Percentiles rank a stretch among this genome's conserved stretches.
Conservation (phyloP, 2,888 invertebrate species). For the Catocala nupta region DNA sequence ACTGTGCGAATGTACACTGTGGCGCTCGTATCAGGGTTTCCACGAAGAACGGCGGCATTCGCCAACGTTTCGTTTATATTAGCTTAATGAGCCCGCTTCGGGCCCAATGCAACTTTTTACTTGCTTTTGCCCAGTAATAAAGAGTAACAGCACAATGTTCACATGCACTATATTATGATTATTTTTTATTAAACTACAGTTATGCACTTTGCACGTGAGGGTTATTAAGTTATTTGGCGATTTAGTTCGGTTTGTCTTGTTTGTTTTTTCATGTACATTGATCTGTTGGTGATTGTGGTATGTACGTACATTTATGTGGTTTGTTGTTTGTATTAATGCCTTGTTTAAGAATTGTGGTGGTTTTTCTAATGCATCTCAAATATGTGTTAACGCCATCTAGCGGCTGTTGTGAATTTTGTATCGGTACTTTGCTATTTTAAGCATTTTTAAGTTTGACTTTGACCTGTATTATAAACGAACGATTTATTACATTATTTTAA, state of each 20-base stretch:
- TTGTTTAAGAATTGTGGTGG: no score
- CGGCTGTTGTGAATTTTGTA: no score
- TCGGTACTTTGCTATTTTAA: no score
- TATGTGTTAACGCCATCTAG: no score
- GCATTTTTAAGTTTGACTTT: no score
- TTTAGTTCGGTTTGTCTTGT: slow-evolving; percentile 20
- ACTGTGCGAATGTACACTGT: slow-evolving; percentile 37
- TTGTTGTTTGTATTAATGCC: no score
- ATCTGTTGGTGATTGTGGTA: slow-evolving; percentile 20
- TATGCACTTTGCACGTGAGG: slow-evolving; percentile 42
- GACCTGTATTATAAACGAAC: no score
- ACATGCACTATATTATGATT: slow-evolving; percentile 42
- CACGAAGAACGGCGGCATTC: slow-evolving; percentile 66
- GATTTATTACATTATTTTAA: no score
- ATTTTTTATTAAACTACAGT: slow-evolving; percentile 47
- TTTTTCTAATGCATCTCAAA: no score
- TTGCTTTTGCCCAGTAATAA: slow-evolving; percentile 52
- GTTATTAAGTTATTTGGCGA: slow-evolving; percentile 44
- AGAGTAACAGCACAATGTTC: slow-evolving; percentile 48
- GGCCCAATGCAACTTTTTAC: slow-evolving; percentile 53
- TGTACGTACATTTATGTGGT: no score
- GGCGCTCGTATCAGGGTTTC: slow-evolving; percentile 56
- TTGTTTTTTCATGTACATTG: slow-evolving; percentile 16
- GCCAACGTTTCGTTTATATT: slow-evolving; percentile 72
- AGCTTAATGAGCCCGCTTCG: slow-evolving; percentile 74